Conservation (phyloP, 2,797 vertebrate species). For the Microtus obscurus region DNA sequence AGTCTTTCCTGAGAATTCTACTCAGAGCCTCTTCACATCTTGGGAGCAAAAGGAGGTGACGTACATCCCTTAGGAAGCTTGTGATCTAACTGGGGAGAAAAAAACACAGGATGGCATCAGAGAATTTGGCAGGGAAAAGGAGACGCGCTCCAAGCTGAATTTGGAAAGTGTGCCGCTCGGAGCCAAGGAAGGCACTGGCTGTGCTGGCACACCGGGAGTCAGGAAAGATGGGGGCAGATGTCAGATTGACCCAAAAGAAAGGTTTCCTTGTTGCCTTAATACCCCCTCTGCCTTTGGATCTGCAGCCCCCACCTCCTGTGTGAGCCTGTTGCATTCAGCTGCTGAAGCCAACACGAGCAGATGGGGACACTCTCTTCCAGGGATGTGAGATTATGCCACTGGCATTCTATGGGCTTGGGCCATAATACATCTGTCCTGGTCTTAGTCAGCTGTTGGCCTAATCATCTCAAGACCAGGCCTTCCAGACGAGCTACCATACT, state of each 20-base stretch:
- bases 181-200: neutral
- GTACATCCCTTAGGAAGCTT: neutral
- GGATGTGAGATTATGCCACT: slow-evolving; percentile 20
- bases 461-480: neutral
- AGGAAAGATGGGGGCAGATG: neutral
- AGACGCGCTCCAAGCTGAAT: slow-evolving; percentile 2
- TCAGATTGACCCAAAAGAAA: slow-evolving; percentile 42
- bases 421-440: neutral
- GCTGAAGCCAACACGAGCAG: slow-evolving; percentile 69
- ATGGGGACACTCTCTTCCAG: slow-evolving; percentile 61
- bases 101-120: slow-evolving; percentile 24
- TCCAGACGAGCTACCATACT: neutral
- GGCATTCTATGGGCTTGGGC: neutral
- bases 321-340: slow-evolving; percentile 38
- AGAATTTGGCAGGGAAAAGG: neutral
- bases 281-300: neutral
- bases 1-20: slow-evolving; percentile 26
- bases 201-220: neutral
- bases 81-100: neutral
- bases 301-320: slow-evolving; percentile 5
- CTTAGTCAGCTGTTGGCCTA: slow-evolving; percentile 9
- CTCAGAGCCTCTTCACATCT: neutral
- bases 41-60: neutral
- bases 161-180: neutral
- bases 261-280: slow-evolving; percentile 20